These are phyloP conservation scores for Colaptes auratus DNA, from an alignment of 2,113 vertebrate genomes.

Conservation along the genomic window DNA sequence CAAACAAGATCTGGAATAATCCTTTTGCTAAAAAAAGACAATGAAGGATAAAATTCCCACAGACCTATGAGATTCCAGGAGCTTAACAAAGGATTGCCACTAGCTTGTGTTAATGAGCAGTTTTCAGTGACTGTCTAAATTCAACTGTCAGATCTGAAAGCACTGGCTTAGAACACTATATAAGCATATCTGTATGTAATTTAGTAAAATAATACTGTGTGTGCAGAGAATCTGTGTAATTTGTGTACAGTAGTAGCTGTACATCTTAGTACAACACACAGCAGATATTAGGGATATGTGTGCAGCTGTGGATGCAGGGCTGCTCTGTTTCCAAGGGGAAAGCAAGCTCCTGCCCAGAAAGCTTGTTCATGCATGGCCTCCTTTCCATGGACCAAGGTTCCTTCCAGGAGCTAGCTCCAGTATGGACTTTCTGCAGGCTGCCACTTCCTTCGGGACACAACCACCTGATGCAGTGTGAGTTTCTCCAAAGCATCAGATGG, in stretches of 20 bases:
- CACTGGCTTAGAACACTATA: neutral
- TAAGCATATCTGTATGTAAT: neutral
- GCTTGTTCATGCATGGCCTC: rapidly evolving
- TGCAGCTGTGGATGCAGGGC: neutral
- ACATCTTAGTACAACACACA: neutral
- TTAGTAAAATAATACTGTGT: neutral
- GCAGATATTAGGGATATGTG: neutral
- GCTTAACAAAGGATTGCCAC: neutral
- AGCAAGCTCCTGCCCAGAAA: neutral
- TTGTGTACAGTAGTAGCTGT: neutral
- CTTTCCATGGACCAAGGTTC: neutral
- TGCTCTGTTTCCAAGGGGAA: neutral
- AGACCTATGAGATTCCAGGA: neutral
- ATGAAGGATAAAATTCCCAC: neutral
- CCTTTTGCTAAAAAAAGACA: neutral
- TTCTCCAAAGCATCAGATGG: neutral
- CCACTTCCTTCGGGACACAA: neutral
- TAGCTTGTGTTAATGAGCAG: neutral
- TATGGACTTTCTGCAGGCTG: neutral
- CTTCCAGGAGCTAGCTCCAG: neutral
- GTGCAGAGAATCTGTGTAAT: neutral
- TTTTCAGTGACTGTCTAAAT: neutral
- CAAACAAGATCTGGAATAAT: neutral
- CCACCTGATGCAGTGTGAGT: rapidly evolving
- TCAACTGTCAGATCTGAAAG: neutral